Base-by-base conservation (phyloP, 2,113 vertebrate species). In the Eretmochelys imbricata region DNA sequence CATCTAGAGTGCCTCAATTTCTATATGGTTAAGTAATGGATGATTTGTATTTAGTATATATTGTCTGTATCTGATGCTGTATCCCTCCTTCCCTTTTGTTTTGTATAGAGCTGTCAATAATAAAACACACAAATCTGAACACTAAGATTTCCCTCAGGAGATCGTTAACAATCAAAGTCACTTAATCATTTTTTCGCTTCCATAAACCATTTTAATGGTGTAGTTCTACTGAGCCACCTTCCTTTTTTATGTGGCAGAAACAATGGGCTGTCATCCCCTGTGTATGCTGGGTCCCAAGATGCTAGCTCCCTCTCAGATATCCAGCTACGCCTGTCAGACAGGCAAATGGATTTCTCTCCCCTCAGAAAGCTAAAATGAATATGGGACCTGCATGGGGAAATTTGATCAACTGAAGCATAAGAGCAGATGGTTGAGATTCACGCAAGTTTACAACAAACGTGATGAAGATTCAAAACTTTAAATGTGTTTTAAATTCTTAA, bases 401-500 rank as follows among this genome's bases (percentile, higher is more conserved):
- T 78, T 57, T 76, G 65, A 88, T 46, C 29, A 4, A 35, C 27
- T 78, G n/a, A 75, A 20, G n/a, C 38, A 38, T 75, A 42, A 75
- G 69, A 20, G 69, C 8, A n/a, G 10, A 25, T 76, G 20, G 38
- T 38, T 76, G 72, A 76, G 38, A 12, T 76, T 42, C 38, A 20
- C 2, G 80, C 16, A 79, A 49, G 78, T 79, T 72, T 50, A 50
- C 16, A 62, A 2, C 29, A 81, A 14, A 14, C 2, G 6, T 51
- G n/a, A 88, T 55, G 80, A 88, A 85, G 29, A 51, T 42, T 84
- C 2, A 31, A 85, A 91, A 0, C 57, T 7, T 11, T 88, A 48
- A 42, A 42, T 75, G 10, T 24, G 20, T 38, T 46, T 93, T 53
- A 17, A 17, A 80, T 75, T 93, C 91, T 42, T 6, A 90, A 85